A percentile compares a stretch with the other conserved stretches of the same genome.
phyloP scores from a whole-genome alignment of 2,113 vertebrate genomes.

The Oryzias woworae region DNA sequence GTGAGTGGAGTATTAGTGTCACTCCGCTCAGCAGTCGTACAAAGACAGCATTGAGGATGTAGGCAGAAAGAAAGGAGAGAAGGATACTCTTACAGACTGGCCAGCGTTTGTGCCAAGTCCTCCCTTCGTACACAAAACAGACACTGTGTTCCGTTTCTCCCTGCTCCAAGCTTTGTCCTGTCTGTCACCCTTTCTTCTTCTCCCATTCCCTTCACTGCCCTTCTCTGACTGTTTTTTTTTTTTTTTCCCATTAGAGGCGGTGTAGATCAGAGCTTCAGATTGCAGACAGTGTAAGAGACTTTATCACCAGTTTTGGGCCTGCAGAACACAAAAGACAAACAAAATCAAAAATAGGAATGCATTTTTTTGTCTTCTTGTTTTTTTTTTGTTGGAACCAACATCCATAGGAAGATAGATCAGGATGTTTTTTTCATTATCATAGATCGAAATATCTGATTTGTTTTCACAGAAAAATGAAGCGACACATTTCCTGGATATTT shows the following conservation, averaged over 20 bases:
- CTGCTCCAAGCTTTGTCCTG: slow-evolving; percentile 76
- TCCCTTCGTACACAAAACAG: slow-evolving; percentile 78
- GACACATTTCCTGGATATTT: slow-evolving; percentile 2
- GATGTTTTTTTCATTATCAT: slow-evolving; percentile 8
- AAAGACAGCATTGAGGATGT: slow-evolving; percentile 80
- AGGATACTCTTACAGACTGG: slow-evolving; percentile 82
- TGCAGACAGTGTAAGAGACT: slow-evolving; percentile 57
- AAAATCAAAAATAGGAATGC: slow-evolving; percentile 30
- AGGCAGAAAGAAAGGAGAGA: slow-evolving; percentile 74
- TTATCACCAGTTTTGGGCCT: slow-evolving; percentile 44
- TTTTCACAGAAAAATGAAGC: slow-evolving; percentile 9
- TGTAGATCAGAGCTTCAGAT: slow-evolving; percentile 71
- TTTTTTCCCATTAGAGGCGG: slow-evolving; percentile 47
- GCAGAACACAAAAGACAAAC: slow-evolving; percentile 44
- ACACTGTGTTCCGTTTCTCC: slow-evolving; percentile 79
- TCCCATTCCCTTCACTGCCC: slow-evolving; percentile 42
- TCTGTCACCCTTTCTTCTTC: slow-evolving; percentile 53
- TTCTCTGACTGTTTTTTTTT: slow-evolving; percentile 35
- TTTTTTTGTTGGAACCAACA: slow-evolving; percentile 11
- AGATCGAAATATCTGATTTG: slow-evolving; percentile 22
- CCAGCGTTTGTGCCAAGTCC: slow-evolving; percentile 77
- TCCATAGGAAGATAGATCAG: slow-evolving; percentile 13
- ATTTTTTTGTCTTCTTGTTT: not conserved
- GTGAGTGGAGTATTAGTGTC: slow-evolving; percentile 78
- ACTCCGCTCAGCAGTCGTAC: slow-evolving; percentile 74